Evolutionary conservation across 2,113 vertebrate genomes (phyloP).

Genomic region (Capreolus pygargus): DNA sequence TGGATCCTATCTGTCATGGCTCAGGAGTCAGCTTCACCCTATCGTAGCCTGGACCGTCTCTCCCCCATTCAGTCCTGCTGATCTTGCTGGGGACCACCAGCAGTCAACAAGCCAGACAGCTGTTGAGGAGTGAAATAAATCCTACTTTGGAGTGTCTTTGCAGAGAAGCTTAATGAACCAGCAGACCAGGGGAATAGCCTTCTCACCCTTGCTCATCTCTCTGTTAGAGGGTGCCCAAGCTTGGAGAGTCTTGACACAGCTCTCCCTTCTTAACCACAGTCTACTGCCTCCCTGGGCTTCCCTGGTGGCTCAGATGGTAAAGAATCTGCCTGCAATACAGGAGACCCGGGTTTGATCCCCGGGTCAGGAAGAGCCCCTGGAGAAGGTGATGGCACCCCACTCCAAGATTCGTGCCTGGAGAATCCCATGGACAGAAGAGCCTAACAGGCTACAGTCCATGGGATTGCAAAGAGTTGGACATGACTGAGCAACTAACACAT

Average conservation of each 20-base stretch:
- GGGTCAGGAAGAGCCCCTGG: neutral
- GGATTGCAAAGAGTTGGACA: neutral
- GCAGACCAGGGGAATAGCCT: neutral
- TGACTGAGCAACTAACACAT: neutral
- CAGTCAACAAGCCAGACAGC: neutral
- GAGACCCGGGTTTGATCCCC: neutral
- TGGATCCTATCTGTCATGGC: neutral
- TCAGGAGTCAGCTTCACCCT: neutral
- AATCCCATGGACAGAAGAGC: neutral
- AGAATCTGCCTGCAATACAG: neutral
- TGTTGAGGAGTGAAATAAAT: neutral
- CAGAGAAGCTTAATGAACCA: neutral
- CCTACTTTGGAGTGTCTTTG: neutral
- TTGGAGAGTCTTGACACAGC: neutral
- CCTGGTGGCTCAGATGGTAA: neutral
- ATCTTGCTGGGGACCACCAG: neutral
- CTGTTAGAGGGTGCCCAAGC: neutral
- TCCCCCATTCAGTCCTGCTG: neutral
- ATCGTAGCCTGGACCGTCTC: accelerated
- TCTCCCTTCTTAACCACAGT: neutral
- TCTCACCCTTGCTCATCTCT: neutral
- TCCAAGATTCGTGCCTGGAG: neutral
- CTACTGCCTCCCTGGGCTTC: neutral
- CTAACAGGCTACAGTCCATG: neutral
- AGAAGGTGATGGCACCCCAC: neutral